Conservation (phyloP, 2,888 invertebrate genomes). For the Pseudococcus viburni region DNA sequence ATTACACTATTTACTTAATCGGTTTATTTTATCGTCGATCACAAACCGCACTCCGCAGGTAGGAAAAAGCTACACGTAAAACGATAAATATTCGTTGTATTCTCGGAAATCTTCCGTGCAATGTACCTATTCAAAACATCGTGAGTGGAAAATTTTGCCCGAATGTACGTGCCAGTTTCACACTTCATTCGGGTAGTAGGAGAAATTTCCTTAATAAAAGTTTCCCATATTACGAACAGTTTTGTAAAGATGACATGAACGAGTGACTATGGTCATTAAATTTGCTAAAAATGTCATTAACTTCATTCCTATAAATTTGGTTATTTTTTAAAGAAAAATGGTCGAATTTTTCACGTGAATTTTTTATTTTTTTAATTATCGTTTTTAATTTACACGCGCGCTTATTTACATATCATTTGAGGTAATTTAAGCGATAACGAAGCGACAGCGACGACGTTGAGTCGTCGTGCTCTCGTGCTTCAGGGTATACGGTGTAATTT, state of each 20-base stretch:
- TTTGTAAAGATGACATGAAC: neutral
- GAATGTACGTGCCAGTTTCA: neutral
- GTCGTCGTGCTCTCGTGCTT: neutral
- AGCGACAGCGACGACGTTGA: neutral
- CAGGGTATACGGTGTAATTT: neutral
- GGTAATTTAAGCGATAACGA: neutral
- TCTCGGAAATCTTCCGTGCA: neutral
- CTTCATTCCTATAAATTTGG: neutral
- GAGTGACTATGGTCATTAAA: neutral
- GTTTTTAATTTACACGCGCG: neutral
- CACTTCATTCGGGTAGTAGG: too few species aligned
- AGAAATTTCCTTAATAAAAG: too few species aligned
- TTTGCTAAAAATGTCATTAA: neutral
- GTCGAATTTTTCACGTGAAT: neutral
- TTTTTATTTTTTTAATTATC: neutral
- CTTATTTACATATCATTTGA: constrained; percentile 26
- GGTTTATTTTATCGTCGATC: neutral
- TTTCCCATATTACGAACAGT: too few species aligned
- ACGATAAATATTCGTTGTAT: constrained; percentile 5
- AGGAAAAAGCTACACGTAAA: neutral
- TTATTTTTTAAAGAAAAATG: neutral
- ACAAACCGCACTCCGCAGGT: neutral
- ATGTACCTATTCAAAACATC: constrained; percentile 11
- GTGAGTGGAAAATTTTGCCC: neutral
- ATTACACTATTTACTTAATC: constrained; percentile 20